phyloP scores from a whole-genome alignment of 2,797 vertebrate species.

The Centroberyx gerrardi region DNA sequence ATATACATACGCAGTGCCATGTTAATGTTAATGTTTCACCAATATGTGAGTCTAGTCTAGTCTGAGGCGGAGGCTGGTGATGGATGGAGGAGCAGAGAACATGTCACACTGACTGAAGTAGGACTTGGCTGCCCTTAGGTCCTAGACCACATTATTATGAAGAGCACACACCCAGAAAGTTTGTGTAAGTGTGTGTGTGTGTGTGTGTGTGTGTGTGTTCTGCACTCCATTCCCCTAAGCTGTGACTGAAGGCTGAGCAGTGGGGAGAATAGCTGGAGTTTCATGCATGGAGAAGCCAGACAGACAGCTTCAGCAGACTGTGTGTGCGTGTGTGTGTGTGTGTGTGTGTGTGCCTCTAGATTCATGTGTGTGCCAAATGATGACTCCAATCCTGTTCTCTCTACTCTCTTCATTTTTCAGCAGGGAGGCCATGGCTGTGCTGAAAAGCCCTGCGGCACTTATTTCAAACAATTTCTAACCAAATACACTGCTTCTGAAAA shows the following conservation, averaged over 20 bases:
- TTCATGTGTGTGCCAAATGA: slow-evolving; percentile 3
- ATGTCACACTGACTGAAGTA: slow-evolving; percentile 36
- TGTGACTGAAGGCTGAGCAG: slow-evolving; percentile 25
- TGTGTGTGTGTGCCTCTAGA: not conserved
- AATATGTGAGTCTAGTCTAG: not conserved
- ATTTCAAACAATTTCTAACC: slow-evolving; percentile 45
- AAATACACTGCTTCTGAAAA: slow-evolving; percentile 19
- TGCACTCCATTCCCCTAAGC: slow-evolving; percentile 24
- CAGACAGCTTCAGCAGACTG: slow-evolving; percentile 35
- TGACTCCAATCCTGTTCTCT: slow-evolving; percentile 27
- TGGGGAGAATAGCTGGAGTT: slow-evolving; percentile 31
- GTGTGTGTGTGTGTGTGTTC: slow-evolving; percentile 9
- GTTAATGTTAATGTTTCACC: slow-evolving; percentile 1
- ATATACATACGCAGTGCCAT: not conserved
- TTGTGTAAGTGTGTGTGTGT: slow-evolving; percentile 20
- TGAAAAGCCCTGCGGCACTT: slow-evolving; percentile 42
- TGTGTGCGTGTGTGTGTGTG: slow-evolving; percentile 7
- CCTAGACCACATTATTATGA: not conserved
- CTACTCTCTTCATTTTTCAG: slow-evolving; percentile 28
- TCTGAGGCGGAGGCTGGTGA: slow-evolving; percentile 22
- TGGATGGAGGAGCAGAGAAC: slow-evolving; percentile 30
- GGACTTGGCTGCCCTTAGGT: slow-evolving; percentile 19
- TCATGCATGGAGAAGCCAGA: slow-evolving; percentile 47
- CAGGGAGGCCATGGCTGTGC: slow-evolving; percentile 29
- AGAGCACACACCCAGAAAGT: not conserved